phyloP scores from a whole-genome alignment of 2,888 invertebrate species.

The Xestia ashworthii region DNA sequence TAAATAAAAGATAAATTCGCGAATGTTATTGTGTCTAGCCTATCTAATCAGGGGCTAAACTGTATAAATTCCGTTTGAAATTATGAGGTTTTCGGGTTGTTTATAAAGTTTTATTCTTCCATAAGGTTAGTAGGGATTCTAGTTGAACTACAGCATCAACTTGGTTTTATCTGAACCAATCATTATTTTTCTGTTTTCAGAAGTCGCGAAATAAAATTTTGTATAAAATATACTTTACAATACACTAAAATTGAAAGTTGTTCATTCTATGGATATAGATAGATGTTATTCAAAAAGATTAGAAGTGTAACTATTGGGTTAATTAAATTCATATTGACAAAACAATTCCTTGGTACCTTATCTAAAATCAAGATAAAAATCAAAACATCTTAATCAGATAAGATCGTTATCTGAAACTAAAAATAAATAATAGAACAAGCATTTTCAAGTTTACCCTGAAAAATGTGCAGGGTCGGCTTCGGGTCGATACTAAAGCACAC shows the following conservation, averaged over 20 bases:
- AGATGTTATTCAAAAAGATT: background rate
- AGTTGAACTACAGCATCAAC: background rate
- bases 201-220: background rate
- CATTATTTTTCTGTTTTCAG: background rate
- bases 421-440: constrained; percentile 42
- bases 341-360: background rate
- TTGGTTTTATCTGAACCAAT: background rate
- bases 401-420: constrained; percentile 40
- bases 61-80: background rate
- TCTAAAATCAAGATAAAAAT: constrained; percentile 18
- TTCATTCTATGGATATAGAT: background rate
- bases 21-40: background rate
- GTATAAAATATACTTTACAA: too few species aligned
- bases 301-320: background rate
- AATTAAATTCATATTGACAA: background rate
- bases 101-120: background rate
- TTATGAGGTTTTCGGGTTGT: background rate
- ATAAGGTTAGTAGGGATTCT: background rate
- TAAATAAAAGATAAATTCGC: background rate
- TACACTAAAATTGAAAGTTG: too few species aligned
- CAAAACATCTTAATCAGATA: background rate
- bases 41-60: background rate
- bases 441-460: constrained; percentile 82
- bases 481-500: constrained; percentile 85
- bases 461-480: constrained; percentile 85